Base-by-base conservation (phyloP, 1,140 invertebrate species). In the Drosophila lowei region DNA sequence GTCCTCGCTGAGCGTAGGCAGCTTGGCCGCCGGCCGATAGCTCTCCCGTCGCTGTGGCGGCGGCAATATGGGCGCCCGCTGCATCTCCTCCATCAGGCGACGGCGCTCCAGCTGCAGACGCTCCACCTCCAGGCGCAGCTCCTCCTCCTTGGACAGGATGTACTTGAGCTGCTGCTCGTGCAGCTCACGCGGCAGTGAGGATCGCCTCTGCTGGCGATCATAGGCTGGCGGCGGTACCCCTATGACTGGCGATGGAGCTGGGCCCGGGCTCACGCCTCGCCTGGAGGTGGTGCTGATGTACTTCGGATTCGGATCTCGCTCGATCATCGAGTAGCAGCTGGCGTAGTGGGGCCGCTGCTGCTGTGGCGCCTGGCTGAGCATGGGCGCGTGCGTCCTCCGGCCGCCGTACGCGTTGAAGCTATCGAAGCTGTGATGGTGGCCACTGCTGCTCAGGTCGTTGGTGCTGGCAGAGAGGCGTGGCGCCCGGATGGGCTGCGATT, bases 91-190 rank as follows among this genome's bases (percentile, higher is more conserved):
- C 90, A 89, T 72, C 5, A 92, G 64, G 21, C 91, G 90, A 2
- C 81, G 77, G 56, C 93, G 94, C 81, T 94, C 92, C 23, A 92
- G 90, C 90, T 94, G 93, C 41, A 95, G 75, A 9, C 92, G 91
- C 62, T 93, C 92, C 58, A 95, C 92, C 91, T 95, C 94, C 38
- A 92, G 89, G 83, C 94, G 93, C 15, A 95, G 93, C 79, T 94
- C 93, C 78, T 93, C 93, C 91, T 95, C 94, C 90, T 94, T 95
- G 88, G 93, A 92, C 13, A 94, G 92, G 21, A 96, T 94, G 67
- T 95, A 94, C 77, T 93, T 93, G 72, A 95, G 92, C 90, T 96
- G 95, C 77, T 93, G 93, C 9, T 94, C 93, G 80, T 95, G 94
- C 53, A 95, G 91, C 72, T 95, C 94, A 70, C 94, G 93, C 0